Base-by-base conservation (phyloP, 35 echinoderm and acorn worm species). In the Acanthaster planci region DNA sequence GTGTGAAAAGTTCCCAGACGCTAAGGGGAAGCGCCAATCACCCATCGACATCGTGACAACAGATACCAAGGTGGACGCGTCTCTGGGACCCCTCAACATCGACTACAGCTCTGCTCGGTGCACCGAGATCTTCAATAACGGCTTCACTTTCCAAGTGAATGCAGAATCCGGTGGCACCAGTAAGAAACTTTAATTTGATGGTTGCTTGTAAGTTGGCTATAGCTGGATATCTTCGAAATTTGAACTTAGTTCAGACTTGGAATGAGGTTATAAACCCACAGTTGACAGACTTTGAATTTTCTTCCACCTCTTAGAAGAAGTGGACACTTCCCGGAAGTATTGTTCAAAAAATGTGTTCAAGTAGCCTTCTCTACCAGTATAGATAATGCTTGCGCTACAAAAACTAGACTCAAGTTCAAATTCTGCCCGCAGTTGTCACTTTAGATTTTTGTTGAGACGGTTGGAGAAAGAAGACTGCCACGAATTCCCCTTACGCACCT, bases 31-130 rank as follows among this genome's bases (percentile, higher is more conserved):
- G 31, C 32, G 87, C 0, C 94, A 97, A 50, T 97, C 94, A 18
- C 94, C 94, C 7, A 85, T 97, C 7, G 79, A 89, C 56, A 97
- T 97, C 54, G 72, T 79, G 2, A 97, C 90, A 5, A 80, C 50
- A 30, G 38, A 55, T 9, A 76, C 67, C 3, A 40, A 79, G 51
- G 39, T 80, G 8, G 87, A 97, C 77, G 17, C 67, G 0, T 23
- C 53, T 5, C 57, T 97, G 55, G 84, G 22, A 23, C 60, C 87
- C 29, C 83, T 97, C 26, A 80, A 78, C 29, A 57, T 93, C 52
- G 42, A 47, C 42, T 47, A 47, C 42, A 85, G 86, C 44, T 80
- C 87, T 5, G 77, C 78, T 32, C 52, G 75, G 10, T 84, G 84
- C 51, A 80, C 58, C 4, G 42, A 58, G 1, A 16, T 97, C 18